Evolutionary conservation across 2,888 invertebrate species (phyloP), one percentile per base, ranked within the genome.

Genomic region (Antheraea assamensis): DNA sequence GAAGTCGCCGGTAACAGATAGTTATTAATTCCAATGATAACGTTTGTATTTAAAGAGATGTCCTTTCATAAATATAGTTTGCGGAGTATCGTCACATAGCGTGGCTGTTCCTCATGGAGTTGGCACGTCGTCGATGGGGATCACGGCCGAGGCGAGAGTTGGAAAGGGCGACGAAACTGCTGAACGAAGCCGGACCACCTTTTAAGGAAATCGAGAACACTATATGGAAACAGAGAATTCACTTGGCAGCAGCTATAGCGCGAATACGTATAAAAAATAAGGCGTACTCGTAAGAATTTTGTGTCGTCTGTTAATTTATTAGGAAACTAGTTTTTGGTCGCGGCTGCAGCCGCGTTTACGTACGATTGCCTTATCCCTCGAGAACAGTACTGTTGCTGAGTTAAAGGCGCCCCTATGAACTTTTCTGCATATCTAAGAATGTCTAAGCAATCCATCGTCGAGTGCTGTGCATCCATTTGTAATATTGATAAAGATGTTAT

Each of bases 241-340:
- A 96, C 78, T 90, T 98, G 55, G 97, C 97, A 0, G 98, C 98
- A 0, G 96, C 97, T 0, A 95, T 98, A 66, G 96, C 98, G 0
- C 95, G 97, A 76, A 95, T 98, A 78, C 94, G 97, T 21, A 98
- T 98, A 42, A 96, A 96, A 81, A 96, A 96, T 80, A 96, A 96
- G 71, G 98, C 98, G 0, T 95, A 97, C 49, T 88, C 87, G 95
- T 96, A 83, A 92, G 91, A 24, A 5, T 21, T 49, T 31, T 24
- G n/a, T 17, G 2, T 24, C n/a, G 27, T 30, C 17, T 55, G n/a
- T 3, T 5, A 55, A 55, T 2, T n/a, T 55, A 55, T 55, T 55
- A 49, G 2, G 15, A 19, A 49, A 49, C 15, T n/a, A n/a, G n/a
- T n/a, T n/a, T n/a, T n/a, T n/a, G n/a, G n/a, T n/a, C n/a, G n/a